Evolutionary conservation across 2,113 vertebrate genomes (phyloP).

Genomic region (Australoheros scitulus): DNA sequence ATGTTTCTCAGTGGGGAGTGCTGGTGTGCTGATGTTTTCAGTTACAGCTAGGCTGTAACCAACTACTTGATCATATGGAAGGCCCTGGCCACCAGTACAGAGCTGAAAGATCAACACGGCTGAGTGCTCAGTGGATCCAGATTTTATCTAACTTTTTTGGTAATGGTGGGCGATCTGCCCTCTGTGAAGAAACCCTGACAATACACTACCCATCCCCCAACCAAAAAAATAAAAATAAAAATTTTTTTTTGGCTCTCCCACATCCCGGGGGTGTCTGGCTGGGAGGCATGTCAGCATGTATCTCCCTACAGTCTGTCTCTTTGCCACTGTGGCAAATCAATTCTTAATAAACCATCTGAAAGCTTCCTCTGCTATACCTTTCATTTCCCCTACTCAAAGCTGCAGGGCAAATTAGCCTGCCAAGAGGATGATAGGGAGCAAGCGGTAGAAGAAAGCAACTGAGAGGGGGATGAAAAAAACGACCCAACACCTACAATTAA

Average conservation of each 20-base stretch:
- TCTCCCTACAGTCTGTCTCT: conserved; percentile 55
- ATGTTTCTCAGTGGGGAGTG: not conserved
- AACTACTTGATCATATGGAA: conserved; percentile 2
- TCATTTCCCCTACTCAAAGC: conserved; percentile 71
- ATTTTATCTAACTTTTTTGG: not conserved
- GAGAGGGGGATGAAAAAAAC: conserved; percentile 20
- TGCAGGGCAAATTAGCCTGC: conserved; percentile 63
- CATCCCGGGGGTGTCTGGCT: conserved; percentile 61
- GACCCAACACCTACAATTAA: conserved; percentile 65
- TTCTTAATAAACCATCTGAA: conserved; percentile 70
- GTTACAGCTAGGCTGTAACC: conserved; percentile 1
- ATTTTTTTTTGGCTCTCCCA: not conserved
- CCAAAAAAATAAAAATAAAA: not conserved
- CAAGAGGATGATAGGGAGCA: conserved; percentile 63
- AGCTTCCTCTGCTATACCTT: conserved; percentile 66
- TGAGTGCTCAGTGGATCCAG: not conserved
- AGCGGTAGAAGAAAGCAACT: conserved; percentile 55
- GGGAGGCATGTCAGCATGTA: conserved; percentile 61
- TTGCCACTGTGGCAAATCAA: conserved; percentile 72
- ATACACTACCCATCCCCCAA: not conserved
- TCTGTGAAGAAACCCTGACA: conserved; percentile 5
- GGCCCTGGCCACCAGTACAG: not conserved
- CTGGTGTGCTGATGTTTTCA: conserved; percentile 8
- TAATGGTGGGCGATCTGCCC: not conserved
- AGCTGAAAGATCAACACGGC: not conserved